phyloP scores from a whole-genome alignment of 1,140 invertebrate genomes.

The Macrotrachela quadricornifera region DNA sequence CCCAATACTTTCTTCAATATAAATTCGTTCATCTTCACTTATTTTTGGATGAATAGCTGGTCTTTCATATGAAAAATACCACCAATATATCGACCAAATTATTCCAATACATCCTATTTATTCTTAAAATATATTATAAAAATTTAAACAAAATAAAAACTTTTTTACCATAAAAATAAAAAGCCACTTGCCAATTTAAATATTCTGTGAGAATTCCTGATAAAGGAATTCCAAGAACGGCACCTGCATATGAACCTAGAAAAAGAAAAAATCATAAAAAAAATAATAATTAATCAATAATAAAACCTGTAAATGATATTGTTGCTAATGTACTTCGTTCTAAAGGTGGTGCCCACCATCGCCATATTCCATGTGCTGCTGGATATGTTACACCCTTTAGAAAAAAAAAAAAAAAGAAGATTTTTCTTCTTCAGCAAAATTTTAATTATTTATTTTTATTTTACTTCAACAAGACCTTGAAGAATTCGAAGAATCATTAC shows the following conservation, averaged over 20 bases:
- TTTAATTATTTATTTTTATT: constrained; percentile 6
- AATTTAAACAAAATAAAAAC: too few species aligned
- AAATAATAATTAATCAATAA: too few species aligned
- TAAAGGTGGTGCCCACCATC: constrained; percentile 92
- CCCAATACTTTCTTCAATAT: constrained; percentile 85
- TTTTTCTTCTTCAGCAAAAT: not conserved
- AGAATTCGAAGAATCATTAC: constrained; percentile 65
- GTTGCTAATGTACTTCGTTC: constrained; percentile 87
- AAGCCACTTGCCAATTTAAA: constrained; percentile 76
- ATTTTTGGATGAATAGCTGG: constrained; percentile 83
- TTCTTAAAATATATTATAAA: too few species aligned
- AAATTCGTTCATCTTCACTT: constrained; percentile 61
- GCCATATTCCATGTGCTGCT: constrained; percentile 95
- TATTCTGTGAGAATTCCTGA: constrained; percentile 68
- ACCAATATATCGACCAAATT: constrained; percentile 69
- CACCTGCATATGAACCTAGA: constrained; percentile 63
- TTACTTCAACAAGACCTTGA: constrained; percentile 88
- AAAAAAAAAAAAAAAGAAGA: not conserved
- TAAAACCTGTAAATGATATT: constrained; percentile 61
- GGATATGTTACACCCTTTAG: constrained; percentile 90
- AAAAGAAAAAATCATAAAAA: too few species aligned
- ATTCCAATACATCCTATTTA: constrained; percentile 37
- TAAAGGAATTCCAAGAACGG: constrained; percentile 75
- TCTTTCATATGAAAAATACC: constrained; percentile 76
- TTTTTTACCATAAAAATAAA: constrained; percentile 94